A percentile compares a stretch with the other conserved stretches of the same genome.
Conservation (phyloP, 1,140 invertebrate species). For the Drosophila leontia region DNA sequence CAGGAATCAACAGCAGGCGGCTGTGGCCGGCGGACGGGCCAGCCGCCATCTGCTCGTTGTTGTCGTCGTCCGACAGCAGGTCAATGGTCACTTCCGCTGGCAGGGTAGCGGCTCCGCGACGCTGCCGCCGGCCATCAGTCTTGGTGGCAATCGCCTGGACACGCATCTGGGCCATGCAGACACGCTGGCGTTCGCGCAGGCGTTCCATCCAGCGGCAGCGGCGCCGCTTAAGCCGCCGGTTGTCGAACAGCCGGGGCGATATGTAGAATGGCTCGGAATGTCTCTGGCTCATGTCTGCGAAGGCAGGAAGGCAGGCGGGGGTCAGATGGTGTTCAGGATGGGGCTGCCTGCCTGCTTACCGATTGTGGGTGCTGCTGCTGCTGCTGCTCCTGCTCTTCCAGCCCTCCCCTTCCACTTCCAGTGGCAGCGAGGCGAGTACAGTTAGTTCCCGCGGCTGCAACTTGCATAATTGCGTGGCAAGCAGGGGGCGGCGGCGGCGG, state of each 20-base stretch:
- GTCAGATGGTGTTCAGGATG: not conserved
- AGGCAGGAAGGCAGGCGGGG: not conserved
- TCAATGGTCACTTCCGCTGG: constrained; percentile 76
- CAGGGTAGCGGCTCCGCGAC: constrained; percentile 45
- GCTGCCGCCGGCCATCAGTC: constrained; percentile 62
- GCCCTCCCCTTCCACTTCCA: constrained; percentile 27
- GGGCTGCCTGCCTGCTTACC: constrained; percentile 7
- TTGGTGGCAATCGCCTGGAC: constrained; percentile 36
- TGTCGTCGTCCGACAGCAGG: constrained; percentile 71
- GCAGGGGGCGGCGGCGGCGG: constrained; percentile 11
- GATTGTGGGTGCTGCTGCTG: constrained; percentile 4
- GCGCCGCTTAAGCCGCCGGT: constrained; percentile 69
- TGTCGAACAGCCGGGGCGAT: constrained; percentile 71
- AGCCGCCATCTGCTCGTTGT: not conserved
- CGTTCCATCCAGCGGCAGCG: constrained; percentile 69
- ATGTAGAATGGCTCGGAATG: constrained; percentile 83
- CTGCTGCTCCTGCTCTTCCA: constrained; percentile 5
- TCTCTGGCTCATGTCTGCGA: constrained; percentile 69
- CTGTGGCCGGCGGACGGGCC: constrained; percentile 14
- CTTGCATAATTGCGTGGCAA: constrained; percentile 74
- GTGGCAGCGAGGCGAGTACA: constrained; percentile 45
- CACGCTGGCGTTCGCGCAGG: constrained; percentile 52
- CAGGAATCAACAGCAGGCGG: constrained; percentile 9
- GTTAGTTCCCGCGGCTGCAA: constrained; percentile 59
- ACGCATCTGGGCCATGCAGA: constrained; percentile 43